These are phyloP conservation scores for Neotoma lepida DNA, from an alignment of 2,113 vertebrate genomes.

Conservation along the genomic window DNA sequence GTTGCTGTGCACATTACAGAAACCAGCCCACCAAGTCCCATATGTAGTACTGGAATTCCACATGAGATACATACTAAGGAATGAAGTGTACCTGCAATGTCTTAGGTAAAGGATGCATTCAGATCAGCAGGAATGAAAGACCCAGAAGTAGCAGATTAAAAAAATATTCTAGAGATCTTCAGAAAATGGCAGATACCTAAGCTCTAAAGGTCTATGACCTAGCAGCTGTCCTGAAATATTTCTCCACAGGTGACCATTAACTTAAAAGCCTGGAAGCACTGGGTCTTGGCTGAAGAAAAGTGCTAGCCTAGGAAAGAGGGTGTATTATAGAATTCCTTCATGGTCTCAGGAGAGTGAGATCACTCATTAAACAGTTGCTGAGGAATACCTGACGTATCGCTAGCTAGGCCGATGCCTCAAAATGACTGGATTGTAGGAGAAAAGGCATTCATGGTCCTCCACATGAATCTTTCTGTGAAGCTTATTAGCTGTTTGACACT, in stretches of 20 bases:
- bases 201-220: neutral
- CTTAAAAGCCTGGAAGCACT: neutral
- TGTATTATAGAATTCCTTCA: neutral
- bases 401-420: neutral
- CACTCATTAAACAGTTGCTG: neutral
- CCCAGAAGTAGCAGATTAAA: neutral
- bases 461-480: neutral
- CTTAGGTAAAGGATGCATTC: conserved; percentile 25
- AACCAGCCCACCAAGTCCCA: conserved; percentile 30
- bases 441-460: neutral
- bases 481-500: neutral
- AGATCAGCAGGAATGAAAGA: neutral
- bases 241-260: neutral
- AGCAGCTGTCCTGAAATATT: neutral
- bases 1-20: neutral
- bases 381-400: neutral
- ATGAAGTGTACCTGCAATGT: conserved; percentile 35
- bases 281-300: conserved; percentile 21
- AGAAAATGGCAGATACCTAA: neutral
- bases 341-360: neutral
- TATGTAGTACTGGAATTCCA: conserved; percentile 44
- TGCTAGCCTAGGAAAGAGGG: neutral
- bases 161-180: conserved; percentile 13
- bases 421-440: neutral
- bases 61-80: neutral